A percentile compares a stretch with the other conserved stretches of the same genome.
Evolutionary conservation across 2,797 vertebrate species (phyloP).

Genomic region (Prunella strophiata): DNA sequence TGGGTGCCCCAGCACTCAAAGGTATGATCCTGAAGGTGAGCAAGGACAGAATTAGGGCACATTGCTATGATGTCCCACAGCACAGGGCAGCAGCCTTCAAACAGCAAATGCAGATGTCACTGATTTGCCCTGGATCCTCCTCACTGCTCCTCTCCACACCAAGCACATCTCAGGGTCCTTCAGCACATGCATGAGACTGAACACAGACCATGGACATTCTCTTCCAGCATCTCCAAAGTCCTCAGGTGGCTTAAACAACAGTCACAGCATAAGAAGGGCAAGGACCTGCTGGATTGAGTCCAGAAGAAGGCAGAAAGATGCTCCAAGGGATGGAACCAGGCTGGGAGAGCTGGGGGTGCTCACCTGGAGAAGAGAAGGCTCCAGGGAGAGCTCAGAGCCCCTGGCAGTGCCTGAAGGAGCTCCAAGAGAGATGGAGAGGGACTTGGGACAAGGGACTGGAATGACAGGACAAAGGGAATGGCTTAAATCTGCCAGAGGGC

Average conservation of each 20-base stretch:
- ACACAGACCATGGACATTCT: neutral
- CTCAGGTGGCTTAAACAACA: neutral
- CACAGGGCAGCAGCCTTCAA: neutral
- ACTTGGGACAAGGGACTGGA: neutral
- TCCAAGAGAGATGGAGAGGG: neutral
- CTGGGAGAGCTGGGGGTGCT: neutral
- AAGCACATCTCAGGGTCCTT: neutral
- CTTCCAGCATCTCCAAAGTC: neutral
- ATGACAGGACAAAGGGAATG: neutral
- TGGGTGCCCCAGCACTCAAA: neutral
- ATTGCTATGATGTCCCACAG: neutral
- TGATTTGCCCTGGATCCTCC: neutral
- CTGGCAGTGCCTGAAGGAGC: rapidly evolving
- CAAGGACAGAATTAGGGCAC: neutral
- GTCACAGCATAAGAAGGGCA: too few relatives aligned
- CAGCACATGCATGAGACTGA: rapidly evolving
- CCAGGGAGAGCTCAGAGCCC: neutral
- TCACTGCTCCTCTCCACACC: neutral
- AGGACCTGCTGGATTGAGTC: rapidly evolving
- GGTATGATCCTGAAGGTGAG: neutral
- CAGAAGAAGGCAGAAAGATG: neutral
- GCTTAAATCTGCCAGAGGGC: rapidly evolving
- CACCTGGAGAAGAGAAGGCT: neutral
- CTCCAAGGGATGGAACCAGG: neutral
- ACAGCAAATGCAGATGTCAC: neutral